Evolutionary conservation across 2,113 vertebrate species (phyloP).

Genomic region (Aegotheles bennettii): DNA sequence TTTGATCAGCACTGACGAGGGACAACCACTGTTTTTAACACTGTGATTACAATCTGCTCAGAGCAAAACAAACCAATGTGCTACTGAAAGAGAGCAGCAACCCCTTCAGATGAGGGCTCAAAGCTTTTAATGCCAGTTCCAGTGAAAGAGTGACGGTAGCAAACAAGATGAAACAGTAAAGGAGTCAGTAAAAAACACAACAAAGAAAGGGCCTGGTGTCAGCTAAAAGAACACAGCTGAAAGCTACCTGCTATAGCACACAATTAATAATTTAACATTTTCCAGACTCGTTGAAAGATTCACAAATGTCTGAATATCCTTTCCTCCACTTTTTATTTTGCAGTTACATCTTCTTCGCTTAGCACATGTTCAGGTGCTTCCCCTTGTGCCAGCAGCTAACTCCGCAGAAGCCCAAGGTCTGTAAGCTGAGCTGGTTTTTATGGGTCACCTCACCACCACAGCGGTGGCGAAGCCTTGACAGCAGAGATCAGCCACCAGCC

Average conservation of each 20-base stretch:
- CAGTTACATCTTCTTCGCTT: background rate
- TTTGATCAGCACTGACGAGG: background rate
- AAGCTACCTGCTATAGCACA: background rate
- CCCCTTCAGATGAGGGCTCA: background rate
- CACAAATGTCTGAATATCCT: background rate
- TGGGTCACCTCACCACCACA: background rate
- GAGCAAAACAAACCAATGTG: background rate
- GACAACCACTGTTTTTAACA: background rate
- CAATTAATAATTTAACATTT: background rate
- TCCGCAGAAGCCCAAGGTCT: background rate
- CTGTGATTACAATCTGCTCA: background rate
- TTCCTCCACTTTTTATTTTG: background rate
- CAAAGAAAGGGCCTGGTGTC: background rate
- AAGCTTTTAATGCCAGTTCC: background rate
- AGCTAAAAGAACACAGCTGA: background rate
- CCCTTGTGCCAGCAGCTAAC: background rate
- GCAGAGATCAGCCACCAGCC: background rate
- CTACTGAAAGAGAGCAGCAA: background rate
- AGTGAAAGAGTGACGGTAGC: background rate
- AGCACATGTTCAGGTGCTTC: background rate
- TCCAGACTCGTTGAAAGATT: fast-evolving
- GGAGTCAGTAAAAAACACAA: fast-evolving
- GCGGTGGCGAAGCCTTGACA: no score
- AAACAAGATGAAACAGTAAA: background rate
- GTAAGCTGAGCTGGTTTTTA: fast-evolving